Evolutionary conservation across 2,888 invertebrate species (phyloP), one percentile per base, ranked within the genome.

Genomic region (Synergus itoensis): DNA sequence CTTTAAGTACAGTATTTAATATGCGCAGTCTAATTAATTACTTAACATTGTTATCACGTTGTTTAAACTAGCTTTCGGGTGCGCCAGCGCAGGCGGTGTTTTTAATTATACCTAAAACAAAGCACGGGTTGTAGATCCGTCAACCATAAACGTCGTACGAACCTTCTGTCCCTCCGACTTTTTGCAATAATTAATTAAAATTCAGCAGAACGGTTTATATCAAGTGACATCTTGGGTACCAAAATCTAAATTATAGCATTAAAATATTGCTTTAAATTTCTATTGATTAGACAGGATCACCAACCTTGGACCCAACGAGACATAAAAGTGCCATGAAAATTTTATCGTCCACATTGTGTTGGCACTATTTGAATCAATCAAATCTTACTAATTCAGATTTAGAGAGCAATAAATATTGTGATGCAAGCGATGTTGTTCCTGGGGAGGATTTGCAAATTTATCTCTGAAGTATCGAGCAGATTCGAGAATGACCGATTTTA

Each of bases 81-180:
- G 36, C 69, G 45, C 69, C 28, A 73, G 69, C 48, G 69, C 69
- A 28, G 28, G 45, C 36, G 8, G 69, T 21, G 53, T 48, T 73
- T 67, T 73, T 73, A 73, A 73, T 73, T 73, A 36, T 36, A 73
- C 69, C 48, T 48, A 73, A 73, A 73, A 73, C 69, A 73, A 73
- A 73, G 69, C 48, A 73, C 69, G 53, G 48, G 69, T 73, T 73
- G 16, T 36, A 73, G 36, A 36, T 73, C 28, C 48, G 48, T 73
- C 45, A 73, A 73, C 21, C 69, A 73, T 53, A 48, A 73, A 48
- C 28, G 69, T 69, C 48, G 69, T 69, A 65, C 16, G 28, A 45
- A 69, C 36, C 69, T 21, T 40, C 21, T 45, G 48, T 48, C 69
- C 48, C 53, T 28, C 48, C 36, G 48, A 14, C 21, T 69, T 45